Evolutionary conservation across 2,797 vertebrate genomes (phyloP).

Genomic region (Pachyuromys duprasi): DNA sequence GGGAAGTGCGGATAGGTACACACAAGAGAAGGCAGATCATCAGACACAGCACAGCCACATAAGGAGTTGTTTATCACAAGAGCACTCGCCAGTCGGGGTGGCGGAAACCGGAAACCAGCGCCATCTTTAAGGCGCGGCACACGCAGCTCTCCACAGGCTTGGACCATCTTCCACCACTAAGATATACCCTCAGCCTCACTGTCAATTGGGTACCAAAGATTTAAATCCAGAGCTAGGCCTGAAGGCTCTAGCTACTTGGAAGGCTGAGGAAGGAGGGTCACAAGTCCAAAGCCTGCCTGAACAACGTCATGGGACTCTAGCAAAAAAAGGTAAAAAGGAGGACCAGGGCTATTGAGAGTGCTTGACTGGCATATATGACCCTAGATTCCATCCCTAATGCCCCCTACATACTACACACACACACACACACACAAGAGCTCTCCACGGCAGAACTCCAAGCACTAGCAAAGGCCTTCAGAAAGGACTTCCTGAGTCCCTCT

Average conservation of each 20-base stretch:
- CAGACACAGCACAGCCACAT: too few relatives aligned
- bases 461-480: slow-evolving; percentile 44
- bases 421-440: not conserved
- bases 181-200: not conserved
- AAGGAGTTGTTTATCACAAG: too few relatives aligned
- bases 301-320: not conserved
- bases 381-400: not conserved
- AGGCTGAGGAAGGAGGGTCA: not conserved
- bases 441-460: slow-evolving; percentile 18
- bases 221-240: not conserved
- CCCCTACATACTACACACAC: not conserved
- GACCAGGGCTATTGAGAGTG: not conserved
- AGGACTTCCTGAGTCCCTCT: not conserved
- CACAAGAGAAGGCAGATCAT: too few relatives aligned
- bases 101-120: too few relatives aligned
- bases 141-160: too few relatives aligned
- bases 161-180: not conserved
- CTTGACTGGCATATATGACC: not conserved
- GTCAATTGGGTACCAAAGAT: slow-evolving; percentile 55
- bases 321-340: not conserved
- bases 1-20: too few relatives aligned
- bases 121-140: too few relatives aligned
- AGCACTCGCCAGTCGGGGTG: too few relatives aligned
- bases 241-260: not conserved
- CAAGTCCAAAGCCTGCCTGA: not conserved